Conservation (phyloP, 2,888 invertebrate genomes). For the Hetaerina titia region DNA sequence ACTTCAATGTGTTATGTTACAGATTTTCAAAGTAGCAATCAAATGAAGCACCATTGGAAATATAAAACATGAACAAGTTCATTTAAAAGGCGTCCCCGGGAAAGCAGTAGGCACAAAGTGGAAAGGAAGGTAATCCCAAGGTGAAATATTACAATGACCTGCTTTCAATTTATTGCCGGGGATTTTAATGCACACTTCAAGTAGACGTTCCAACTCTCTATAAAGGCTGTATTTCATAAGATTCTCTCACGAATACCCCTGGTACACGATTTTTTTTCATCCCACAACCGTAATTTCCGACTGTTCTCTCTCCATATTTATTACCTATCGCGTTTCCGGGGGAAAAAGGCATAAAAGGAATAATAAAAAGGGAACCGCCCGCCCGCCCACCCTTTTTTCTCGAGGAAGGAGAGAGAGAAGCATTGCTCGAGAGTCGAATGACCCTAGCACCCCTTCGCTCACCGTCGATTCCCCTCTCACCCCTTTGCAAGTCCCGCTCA, state of each 20-base stretch:
- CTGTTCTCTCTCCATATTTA: conserved; percentile 35
- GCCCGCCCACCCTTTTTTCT: not conserved
- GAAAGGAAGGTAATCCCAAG: not conserved
- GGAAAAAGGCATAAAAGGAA: conserved; percentile 23
- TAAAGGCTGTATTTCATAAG: conserved; percentile 27
- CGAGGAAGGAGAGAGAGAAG: not conserved
- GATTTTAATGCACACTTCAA: conserved; percentile 27
- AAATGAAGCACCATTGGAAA: not conserved
- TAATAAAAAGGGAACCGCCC: not conserved
- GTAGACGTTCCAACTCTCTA: conserved; percentile 16
- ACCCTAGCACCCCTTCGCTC: not conserved
- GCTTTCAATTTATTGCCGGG: conserved; percentile 14
- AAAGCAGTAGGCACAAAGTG: not conserved
- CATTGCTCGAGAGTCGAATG: not conserved
- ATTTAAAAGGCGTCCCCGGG: not conserved
- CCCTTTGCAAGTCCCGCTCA: not conserved
- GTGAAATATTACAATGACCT: conserved; percentile 21
- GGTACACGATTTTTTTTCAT: conserved; percentile 22
- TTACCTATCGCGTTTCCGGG: conserved; percentile 25
- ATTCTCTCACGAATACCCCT: not conserved
- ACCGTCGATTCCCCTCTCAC: not conserved
- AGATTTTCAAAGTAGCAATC: not conserved
- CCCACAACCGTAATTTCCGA: conserved; percentile 37
- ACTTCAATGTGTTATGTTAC: not conserved
- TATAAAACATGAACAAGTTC: not conserved